These are phyloP conservation scores for Archocentrus centrarchus DNA, from an alignment of 2,113 vertebrate genomes.

Conservation along the genomic window DNA sequence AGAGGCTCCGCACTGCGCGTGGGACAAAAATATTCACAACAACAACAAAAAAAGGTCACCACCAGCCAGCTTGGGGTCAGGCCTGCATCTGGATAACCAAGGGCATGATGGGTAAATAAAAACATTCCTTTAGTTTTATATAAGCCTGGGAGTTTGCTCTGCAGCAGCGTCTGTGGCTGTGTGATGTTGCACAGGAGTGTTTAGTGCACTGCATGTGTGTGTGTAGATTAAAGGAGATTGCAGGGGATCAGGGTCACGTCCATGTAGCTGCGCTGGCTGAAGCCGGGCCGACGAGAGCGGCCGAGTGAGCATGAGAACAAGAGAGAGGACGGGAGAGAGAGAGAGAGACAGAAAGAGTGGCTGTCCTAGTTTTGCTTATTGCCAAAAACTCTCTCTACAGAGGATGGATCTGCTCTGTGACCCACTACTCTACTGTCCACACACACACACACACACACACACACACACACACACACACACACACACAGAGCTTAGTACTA, in stretches of 20 bases:
- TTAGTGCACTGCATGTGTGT: neutral
- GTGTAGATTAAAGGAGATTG: slow-evolving; percentile 62
- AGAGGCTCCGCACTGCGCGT: neutral
- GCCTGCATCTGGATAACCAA: slow-evolving; percentile 18
- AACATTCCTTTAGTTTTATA: slow-evolving; percentile 33
- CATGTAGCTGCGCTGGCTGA: neutral
- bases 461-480: slow-evolving; percentile 13
- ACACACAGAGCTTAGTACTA: slow-evolving; percentile 18
- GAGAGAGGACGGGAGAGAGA: neutral
- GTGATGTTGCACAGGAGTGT: neutral
- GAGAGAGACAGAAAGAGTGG: neutral
- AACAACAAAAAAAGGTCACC: neutral
- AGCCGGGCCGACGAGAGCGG: neutral
- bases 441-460: slow-evolving; percentile 29
- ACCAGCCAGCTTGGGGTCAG: neutral
- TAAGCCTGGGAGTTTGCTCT: slow-evolving; percentile 31
- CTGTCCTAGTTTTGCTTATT: slow-evolving; percentile 43
- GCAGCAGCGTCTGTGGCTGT: neutral
- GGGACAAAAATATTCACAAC: slow-evolving; percentile 11
- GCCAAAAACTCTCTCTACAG: slow-evolving; percentile 16
- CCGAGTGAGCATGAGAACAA: neutral
- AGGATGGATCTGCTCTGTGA: slow-evolving; percentile 14
- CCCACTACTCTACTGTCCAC: slow-evolving; percentile 42
- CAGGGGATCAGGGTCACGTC: slow-evolving; percentile 61
- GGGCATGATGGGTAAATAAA: slow-evolving; percentile 57